Conservation (phyloP, 2,113 vertebrate species). For the Climacteris rufus region DNA sequence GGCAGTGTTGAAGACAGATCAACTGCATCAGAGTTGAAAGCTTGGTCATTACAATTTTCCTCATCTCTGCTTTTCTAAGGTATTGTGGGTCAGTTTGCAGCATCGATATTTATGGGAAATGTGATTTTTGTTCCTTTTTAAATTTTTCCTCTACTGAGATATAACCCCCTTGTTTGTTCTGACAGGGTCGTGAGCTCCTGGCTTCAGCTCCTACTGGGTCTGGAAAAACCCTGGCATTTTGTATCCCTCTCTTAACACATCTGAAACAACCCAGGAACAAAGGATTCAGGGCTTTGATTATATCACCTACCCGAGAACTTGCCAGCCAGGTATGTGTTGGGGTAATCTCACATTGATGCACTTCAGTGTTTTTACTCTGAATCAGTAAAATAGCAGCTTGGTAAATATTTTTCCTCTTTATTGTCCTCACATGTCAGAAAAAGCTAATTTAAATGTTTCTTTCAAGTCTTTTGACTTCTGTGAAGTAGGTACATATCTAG, state of each 20-base stretch:
- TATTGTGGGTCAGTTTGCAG: background rate
- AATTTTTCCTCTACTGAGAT: background rate
- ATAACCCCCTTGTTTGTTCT: background rate
- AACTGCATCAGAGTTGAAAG: background rate
- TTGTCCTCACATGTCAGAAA: background rate
- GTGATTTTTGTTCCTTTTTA: too few relatives aligned
- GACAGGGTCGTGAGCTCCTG: slow-evolving; percentile 87
- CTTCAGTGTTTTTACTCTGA: background rate
- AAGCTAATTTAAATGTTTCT: background rate
- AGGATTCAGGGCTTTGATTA: slow-evolving; percentile 89
- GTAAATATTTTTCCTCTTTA: background rate
- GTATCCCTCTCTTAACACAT: slow-evolving; percentile 86
- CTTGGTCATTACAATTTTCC: background rate
- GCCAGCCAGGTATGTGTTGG: slow-evolving; percentile 83
- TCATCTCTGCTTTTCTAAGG: background rate
- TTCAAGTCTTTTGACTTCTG: background rate
- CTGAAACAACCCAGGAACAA: slow-evolving; percentile 88
- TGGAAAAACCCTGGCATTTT: slow-evolving; percentile 94
- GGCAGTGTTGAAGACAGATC: background rate
- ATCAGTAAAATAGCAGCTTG: background rate
- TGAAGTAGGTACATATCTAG: background rate
- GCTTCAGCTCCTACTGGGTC: slow-evolving; percentile 96
- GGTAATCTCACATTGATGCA: background rate
- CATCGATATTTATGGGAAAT: background rate
- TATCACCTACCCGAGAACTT: slow-evolving; percentile 93